Percentiles rank a stretch among this genome's conserved stretches.
phyloP scores from a whole-genome alignment of 53 echinoderm and acorn worm species.

The Holothuria scabra region DNA sequence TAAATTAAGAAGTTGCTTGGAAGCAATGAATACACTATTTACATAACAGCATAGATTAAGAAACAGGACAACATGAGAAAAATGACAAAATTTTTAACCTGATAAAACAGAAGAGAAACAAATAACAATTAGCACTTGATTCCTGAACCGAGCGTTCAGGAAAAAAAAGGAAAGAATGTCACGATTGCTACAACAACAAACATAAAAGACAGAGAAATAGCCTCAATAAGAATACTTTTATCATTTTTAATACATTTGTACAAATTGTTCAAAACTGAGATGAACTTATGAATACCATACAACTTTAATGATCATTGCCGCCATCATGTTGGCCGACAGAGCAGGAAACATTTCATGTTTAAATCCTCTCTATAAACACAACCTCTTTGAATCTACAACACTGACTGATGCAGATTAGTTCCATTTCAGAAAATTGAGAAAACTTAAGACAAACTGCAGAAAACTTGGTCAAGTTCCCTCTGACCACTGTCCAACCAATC shows the following conservation, averaged over 20 bases:
- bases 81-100: background rate
- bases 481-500: no score
- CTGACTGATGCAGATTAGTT: no score
- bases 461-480: no score
- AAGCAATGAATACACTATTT: conserved; percentile 44
- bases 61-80: background rate
- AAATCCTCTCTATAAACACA: no score
- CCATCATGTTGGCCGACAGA: no score
- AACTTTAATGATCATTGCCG: no score
- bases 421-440: no score
- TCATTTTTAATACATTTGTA: conserved; percentile 37
- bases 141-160: background rate
- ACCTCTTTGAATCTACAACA: no score
- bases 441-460: no score
- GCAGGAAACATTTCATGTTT: no score
- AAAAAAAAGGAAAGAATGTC: conserved; percentile 27
- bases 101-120: conserved; percentile 3
- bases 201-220: conserved; percentile 37
- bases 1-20: conserved; percentile 28
- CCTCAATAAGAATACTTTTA: conserved; percentile 43
- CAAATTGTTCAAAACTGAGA: conserved; percentile 9
- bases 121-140: conserved; percentile 43
- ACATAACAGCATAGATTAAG: background rate
- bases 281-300: conserved; percentile 16
- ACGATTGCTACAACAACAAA: conserved; percentile 35